Evolutionary conservation across 64 coral and sea anemone species (phyloP).

Genomic region (Montipora capricornis): DNA sequence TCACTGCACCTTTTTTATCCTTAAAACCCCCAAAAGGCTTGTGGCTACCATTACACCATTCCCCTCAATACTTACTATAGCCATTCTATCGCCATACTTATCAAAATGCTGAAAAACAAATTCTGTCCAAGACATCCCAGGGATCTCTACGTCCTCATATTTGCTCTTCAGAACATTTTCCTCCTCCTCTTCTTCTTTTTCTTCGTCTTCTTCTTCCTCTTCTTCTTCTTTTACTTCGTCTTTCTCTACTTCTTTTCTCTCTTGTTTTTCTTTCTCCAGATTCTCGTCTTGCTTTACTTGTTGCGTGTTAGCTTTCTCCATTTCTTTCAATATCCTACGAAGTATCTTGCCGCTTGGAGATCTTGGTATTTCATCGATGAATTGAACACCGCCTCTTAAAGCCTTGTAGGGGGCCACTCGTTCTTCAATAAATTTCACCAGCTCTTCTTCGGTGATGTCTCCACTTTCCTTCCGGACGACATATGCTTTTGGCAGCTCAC

Average conservation of each 20-base stretch:
- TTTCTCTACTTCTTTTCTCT: too few relatives aligned
- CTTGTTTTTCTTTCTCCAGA: neutral
- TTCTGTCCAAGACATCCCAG: constrained; percentile 60
- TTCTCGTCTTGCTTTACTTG: neutral
- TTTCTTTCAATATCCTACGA: constrained; percentile 48
- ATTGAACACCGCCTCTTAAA: constrained; percentile 66
- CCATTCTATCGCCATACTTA: constrained; percentile 40
- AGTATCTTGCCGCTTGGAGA: constrained; percentile 60
- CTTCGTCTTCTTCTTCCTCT: neutral
- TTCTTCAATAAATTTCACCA: constrained; percentile 47
- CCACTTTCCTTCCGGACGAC: constrained; percentile 49
- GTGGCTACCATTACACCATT: too few relatives aligned
- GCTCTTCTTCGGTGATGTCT: constrained; percentile 56
- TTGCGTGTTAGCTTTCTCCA: neutral
- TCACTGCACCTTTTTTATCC: too few relatives aligned
- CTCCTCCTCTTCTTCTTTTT: neutral
- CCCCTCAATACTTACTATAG: constrained; percentile 40
- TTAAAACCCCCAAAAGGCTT: too few relatives aligned
- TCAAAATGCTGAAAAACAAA: constrained; percentile 66
- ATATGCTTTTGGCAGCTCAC: constrained; percentile 71
- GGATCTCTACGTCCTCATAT: constrained; percentile 52
- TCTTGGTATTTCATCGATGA: constrained; percentile 65
- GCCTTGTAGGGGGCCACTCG: constrained; percentile 69
- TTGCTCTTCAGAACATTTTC: constrained; percentile 52
- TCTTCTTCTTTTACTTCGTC: constrained; percentile 1